Percentiles rank a stretch among this genome's conserved stretches.
phyloP scores from a whole-genome alignment of 1,140 invertebrate genomes.

The Caerostris darwini region DNA sequence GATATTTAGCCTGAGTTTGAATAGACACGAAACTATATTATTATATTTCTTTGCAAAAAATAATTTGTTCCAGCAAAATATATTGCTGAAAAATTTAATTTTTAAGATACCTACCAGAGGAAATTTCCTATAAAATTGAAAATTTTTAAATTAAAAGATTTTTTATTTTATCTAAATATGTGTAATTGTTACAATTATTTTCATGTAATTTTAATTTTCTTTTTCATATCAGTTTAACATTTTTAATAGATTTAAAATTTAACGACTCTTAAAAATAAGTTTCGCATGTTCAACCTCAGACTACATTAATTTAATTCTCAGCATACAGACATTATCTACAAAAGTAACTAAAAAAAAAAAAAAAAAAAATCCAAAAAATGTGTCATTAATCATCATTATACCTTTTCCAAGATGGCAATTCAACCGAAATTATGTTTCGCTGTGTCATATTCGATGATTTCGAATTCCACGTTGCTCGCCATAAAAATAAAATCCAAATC shows the following conservation, averaged over 20 bases:
- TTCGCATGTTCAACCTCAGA: neutral
- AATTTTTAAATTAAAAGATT: too few relatives aligned
- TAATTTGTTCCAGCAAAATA: too few relatives aligned
- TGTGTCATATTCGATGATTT: neutral
- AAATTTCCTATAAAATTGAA: too few relatives aligned
- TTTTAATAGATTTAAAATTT: neutral
- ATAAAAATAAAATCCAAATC: neutral
- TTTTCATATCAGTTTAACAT: too few relatives aligned
- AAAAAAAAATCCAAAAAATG: neutral
- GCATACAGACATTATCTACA: neutral
- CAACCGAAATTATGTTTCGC: neutral
- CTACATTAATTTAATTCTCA: neutral
- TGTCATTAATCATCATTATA: slow-evolving; percentile 12
- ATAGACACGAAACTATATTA: too few relatives aligned
- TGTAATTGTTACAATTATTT: too few relatives aligned
- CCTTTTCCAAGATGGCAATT: neutral
- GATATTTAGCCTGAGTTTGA: too few relatives aligned
- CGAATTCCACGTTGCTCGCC: neutral
- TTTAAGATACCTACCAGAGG: too few relatives aligned
- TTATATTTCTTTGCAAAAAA: too few relatives aligned
- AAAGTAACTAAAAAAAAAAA: neutral
- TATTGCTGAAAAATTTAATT: too few relatives aligned
- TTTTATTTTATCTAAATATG: too few relatives aligned
- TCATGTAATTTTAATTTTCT: too few relatives aligned
- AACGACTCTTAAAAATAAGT: neutral